phyloP scores from a whole-genome alignment of 2,888 invertebrate species.

The Fabriciana adippe region DNA sequence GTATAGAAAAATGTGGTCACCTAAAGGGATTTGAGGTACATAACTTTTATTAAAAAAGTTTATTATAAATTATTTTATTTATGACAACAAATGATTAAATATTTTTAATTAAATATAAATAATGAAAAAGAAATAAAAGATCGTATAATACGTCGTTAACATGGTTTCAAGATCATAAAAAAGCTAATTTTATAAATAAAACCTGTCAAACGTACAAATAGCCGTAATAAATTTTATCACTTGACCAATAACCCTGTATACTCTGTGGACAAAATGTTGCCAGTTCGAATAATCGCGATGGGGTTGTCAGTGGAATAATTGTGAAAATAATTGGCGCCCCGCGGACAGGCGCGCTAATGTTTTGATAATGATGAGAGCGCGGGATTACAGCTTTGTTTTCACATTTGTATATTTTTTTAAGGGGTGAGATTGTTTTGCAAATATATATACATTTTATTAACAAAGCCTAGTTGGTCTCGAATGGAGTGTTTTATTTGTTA shows the following conservation, averaged over 20 bases:
- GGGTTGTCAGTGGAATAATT: constrained; percentile 60
- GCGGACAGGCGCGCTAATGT: constrained; percentile 73
- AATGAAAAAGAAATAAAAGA: no score
- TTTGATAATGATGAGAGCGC: constrained; percentile 75
- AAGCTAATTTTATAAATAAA: background rate
- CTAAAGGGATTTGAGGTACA: no score
- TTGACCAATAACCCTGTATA: constrained; percentile 19
- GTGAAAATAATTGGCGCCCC: constrained; percentile 79
- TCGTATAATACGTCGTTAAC: no score
- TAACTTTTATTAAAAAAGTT: no score
- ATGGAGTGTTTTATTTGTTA: constrained; percentile 15
- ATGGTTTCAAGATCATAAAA: background rate
- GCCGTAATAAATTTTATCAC: background rate
- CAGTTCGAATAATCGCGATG: constrained; percentile 66
- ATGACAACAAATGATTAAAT: no score
- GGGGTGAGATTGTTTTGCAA: constrained; percentile 54
- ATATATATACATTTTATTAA: constrained; percentile 45
- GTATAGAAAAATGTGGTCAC: no score
- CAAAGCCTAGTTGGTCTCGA: constrained; percentile 21
- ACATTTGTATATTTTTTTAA: constrained; percentile 61
- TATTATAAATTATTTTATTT: no score
- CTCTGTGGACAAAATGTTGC: constrained; percentile 52
- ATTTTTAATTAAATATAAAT: no score
- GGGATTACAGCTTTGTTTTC: constrained; percentile 69
- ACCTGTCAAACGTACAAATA: background rate